Evolutionary conservation across 2,113 vertebrate species (phyloP).

Genomic region (Sprattus sprattus): DNA sequence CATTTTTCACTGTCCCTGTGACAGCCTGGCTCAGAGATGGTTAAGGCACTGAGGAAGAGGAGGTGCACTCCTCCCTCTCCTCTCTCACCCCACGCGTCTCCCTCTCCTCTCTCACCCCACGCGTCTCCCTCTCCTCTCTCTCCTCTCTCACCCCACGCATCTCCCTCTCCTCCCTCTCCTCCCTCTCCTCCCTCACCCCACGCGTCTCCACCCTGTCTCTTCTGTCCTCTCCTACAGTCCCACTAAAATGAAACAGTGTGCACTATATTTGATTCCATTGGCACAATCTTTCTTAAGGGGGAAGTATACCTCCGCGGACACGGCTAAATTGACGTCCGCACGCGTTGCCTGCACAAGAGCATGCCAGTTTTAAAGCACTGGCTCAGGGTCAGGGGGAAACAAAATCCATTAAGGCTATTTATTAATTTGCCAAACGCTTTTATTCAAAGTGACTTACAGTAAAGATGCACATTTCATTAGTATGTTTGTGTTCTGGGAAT

Average conservation of each 20-base stretch:
- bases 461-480: no score
- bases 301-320: no score
- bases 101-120: neutral
- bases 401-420: no score
- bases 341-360: no score
- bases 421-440: no score
- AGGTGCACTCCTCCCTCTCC: neutral
- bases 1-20: conserved; percentile 38
- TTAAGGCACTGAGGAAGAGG: conserved; percentile 26
- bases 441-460: no score
- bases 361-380: no score
- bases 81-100: no score
- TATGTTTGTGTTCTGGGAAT: no score
- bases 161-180: neutral
- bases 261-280: neutral
- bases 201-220: neutral
- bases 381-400: no score
- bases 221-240: neutral
- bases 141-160: neutral
- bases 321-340: no score
- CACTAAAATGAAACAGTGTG: neutral
- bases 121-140: neutral
- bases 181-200: neutral
- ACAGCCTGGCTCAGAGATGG: conserved; percentile 34
- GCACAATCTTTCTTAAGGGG: neutral